phyloP scores from a whole-genome alignment of 1,140 invertebrate species.

The Cotesia typhae region DNA sequence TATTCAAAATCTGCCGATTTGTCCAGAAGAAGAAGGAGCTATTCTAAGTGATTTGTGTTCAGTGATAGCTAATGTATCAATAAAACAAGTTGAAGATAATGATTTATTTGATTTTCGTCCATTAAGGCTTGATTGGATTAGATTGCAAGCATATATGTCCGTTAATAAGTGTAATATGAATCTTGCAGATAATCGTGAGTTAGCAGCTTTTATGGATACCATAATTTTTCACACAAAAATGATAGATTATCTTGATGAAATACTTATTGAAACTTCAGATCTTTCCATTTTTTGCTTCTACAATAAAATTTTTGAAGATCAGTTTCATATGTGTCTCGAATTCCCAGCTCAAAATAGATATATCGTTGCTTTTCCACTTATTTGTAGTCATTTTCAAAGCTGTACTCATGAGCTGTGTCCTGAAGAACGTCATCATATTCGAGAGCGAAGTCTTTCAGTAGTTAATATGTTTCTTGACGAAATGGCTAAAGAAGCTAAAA shows the following conservation, averaged over 20 bases:
- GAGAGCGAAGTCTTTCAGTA: constrained; percentile 93
- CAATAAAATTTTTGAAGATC: constrained; percentile 95
- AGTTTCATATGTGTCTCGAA: constrained; percentile 98
- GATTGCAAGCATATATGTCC: constrained; percentile 94
- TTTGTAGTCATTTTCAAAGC: constrained; percentile 97
- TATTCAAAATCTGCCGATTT: constrained; percentile 86
- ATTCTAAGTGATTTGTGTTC: constrained; percentile 94
- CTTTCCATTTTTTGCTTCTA: constrained; percentile 98
- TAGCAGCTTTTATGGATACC: constrained; percentile 93
- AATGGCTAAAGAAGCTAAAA: constrained; percentile 99
- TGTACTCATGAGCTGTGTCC: constrained; percentile 98
- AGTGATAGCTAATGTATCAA: constrained; percentile 84
- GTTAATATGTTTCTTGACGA: constrained; percentile 98
- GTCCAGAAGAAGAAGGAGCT: constrained; percentile 93
- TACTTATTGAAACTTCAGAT: constrained; percentile 96
- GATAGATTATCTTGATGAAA: constrained; percentile 98
- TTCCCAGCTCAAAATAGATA: constrained; percentile 98
- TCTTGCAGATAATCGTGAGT: constrained; percentile 85
- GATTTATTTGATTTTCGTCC: constrained; percentile 96
- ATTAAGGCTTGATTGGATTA: constrained; percentile 95
- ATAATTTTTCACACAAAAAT: constrained; percentile 97
- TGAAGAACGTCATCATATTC: constrained; percentile 96
- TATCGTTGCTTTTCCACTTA: constrained; percentile 96
- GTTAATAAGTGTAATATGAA: constrained; percentile 83
- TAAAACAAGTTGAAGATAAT: constrained; percentile 97